phyloP scores from a whole-genome alignment of 2,888 invertebrate species.

The Agriotes lineatus region DNA sequence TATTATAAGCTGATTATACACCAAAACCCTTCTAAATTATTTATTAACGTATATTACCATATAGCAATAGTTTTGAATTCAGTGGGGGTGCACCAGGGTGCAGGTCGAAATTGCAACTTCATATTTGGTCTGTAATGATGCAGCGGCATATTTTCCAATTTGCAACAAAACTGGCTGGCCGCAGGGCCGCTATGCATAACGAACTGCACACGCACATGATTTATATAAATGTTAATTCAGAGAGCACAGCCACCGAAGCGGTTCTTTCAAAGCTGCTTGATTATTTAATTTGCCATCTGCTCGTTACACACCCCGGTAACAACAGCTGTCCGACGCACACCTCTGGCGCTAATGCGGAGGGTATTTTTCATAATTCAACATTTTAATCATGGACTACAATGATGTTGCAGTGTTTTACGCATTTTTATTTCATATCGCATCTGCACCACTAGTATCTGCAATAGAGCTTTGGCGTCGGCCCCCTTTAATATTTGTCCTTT shows the following conservation, averaged over 20 bases:
- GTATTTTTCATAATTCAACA: conserved; percentile 42
- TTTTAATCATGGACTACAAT: conserved; percentile 35
- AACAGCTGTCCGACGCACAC: conserved; percentile 42
- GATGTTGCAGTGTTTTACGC: conserved; percentile 22
- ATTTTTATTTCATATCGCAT: neutral
- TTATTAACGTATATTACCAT: too few species aligned
- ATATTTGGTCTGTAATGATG: neutral
- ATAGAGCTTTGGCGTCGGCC: too few species aligned
- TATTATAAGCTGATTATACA: too few species aligned
- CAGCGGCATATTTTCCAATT: conserved; percentile 12
- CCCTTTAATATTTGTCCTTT: too few species aligned
- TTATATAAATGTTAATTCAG: conserved; percentile 49
- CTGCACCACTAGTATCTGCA: too few species aligned
- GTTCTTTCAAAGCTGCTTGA: conserved; percentile 48
- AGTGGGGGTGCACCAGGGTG: too few species aligned
- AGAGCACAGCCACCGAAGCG: conserved; percentile 43
- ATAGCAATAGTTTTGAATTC: too few species aligned
- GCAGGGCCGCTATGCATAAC: conserved; percentile 31
- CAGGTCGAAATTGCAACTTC: too few species aligned
- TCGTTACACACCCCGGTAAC: conserved; percentile 44
- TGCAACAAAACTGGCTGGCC: conserved; percentile 18
- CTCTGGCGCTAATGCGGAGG: conserved; percentile 36
- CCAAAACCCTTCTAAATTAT: too few species aligned
- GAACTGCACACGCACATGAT: conserved; percentile 44
- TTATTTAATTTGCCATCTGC: conserved; percentile 51